Evolutionary conservation across 2,888 invertebrate genomes (phyloP), one percentile per base, ranked within the genome.

Genomic region (Phorcus lineatus): DNA sequence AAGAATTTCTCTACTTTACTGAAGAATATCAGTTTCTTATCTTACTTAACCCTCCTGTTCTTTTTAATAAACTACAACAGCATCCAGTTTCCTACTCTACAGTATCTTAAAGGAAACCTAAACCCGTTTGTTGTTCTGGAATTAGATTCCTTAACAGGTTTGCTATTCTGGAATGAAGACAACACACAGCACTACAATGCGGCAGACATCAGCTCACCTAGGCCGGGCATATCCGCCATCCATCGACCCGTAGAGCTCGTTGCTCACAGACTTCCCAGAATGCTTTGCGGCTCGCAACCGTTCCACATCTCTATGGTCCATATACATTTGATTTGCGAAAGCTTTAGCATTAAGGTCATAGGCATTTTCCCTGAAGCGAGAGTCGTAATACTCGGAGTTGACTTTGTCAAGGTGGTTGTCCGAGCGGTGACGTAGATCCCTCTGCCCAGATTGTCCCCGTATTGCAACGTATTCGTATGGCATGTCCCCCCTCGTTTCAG

Each of bases 301-400:
- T 81, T 87, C 86, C 70, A 90, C 74, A 13, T 91, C 90, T 17
- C 84, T 80, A 70, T 89, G 89, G 77, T 91, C 91, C 91, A 91
- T 91, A 82, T 92, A 91, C 67, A 89, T 89, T 80, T 90, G 89
- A 86, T 92, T 91, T 77, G 86, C 86, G 82, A 89, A 91, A 19
- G 90, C 87, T 74, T 80, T 78, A 11, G 78, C 67, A 52, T 74
- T 53, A 6, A n/a, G 55, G 47, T 47, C 52, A 19, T 52, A 79
- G 2, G 55, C n/a, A 11, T 74, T 19, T 24, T 52, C 74, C 74
- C 74, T 74, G 47, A 47, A 24, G 17, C 47, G 19, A 11, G 47
- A n/a, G 74, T 47, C 52, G 74, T 74, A 74, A 19, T 40, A 52
- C 16, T 74, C 74, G 28, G 74, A 22, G 19, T 74, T 47, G 47